phyloP scores from a whole-genome alignment of 2,797 vertebrate genomes.

The Otolemur crassicaudatus region DNA sequence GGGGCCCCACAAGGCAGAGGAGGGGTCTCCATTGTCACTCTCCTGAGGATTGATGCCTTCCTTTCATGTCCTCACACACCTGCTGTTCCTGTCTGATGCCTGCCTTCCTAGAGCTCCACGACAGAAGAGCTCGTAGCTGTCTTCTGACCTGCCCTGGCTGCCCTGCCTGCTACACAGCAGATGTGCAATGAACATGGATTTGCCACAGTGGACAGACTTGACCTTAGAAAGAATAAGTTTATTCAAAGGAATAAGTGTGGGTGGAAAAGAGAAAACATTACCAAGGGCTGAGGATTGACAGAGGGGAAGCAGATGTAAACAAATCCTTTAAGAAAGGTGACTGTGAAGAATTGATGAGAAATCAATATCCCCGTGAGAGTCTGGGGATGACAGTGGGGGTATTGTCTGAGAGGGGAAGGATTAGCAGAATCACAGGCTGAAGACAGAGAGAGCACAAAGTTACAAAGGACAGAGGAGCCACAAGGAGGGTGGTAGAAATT shows the following conservation, averaged over 20 bases:
- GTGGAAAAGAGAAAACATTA: neutral
- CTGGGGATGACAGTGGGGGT: neutral
- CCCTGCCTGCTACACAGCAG: neutral
- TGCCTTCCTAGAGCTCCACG: neutral
- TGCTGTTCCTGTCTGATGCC: neutral
- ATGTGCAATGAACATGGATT: neutral
- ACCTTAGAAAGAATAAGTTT: neutral
- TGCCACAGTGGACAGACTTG: neutral
- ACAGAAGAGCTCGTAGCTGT: neutral
- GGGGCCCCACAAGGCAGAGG: rapidly evolving
- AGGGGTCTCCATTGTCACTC: rapidly evolving
- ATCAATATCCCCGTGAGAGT: no score
- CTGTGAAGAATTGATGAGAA: neutral
- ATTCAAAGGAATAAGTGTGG: neutral
- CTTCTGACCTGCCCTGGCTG: neutral
- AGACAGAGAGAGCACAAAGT: neutral
- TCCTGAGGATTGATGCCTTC: neutral
- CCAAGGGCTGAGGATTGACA: neutral
- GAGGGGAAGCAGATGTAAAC: neutral
- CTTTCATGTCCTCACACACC: neutral
- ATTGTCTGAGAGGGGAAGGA: neutral
- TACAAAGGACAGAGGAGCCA: neutral
- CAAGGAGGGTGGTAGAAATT: neutral
- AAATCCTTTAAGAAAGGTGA: neutral
- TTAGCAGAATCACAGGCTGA: neutral